phyloP scores from a whole-genome alignment of 2,113 vertebrate species.

The Trogon surrucura region DNA sequence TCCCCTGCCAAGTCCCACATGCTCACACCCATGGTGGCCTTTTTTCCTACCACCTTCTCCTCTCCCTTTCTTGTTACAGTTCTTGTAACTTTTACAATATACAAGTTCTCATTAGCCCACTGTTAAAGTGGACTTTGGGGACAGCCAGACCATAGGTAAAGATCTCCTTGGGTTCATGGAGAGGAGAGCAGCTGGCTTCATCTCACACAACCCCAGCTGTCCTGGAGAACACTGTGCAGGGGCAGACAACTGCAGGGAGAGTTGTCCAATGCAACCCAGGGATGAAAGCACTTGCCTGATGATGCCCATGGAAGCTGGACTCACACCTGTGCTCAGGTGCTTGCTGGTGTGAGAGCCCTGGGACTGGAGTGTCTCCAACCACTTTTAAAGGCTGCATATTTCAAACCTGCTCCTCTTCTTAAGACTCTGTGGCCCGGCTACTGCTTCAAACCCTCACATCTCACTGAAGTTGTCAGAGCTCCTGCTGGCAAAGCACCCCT shows the following conservation, averaged over 20 bases:
- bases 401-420: neutral
- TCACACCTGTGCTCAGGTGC: neutral
- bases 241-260: neutral
- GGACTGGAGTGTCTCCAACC: neutral
- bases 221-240: accelerated
- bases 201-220: neutral
- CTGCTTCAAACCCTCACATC: neutral
- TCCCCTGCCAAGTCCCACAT: neutral
- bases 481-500: neutral
- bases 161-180: neutral
- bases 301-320: neutral
- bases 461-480: neutral
- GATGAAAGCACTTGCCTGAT: accelerated
- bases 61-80: neutral
- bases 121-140: neutral
- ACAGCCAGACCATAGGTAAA: neutral
- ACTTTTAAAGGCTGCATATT: neutral
- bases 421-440: neutral
- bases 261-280: neutral
- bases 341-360: neutral
- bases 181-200: neutral
- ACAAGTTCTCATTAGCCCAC: neutral
- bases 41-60: neutral
- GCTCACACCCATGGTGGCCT: neutral
- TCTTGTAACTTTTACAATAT: neutral